These are phyloP conservation scores for Catostylus mosaicus DNA, from an alignment of 30 jellyfish, hydroid and myxozoan species.

Conservation along the genomic window DNA sequence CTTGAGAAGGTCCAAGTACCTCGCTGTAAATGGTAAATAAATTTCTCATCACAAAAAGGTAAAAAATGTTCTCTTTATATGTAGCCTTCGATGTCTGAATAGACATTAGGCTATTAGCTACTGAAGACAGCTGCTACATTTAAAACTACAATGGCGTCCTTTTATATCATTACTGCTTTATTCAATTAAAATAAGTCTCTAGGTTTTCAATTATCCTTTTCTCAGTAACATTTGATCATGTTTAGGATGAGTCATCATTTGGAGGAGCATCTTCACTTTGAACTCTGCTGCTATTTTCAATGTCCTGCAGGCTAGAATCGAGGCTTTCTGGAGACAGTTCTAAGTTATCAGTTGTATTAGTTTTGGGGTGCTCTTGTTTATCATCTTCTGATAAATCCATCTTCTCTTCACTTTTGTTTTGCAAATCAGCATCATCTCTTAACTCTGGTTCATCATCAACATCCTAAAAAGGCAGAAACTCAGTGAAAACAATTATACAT, in stretches of 20 bases:
- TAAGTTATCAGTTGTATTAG: constrained; percentile 24
- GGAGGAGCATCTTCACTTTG: constrained; percentile 35
- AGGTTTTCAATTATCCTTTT: no score
- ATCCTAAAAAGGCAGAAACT: constrained; percentile 38
- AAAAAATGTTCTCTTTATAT: not conserved
- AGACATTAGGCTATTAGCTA: not conserved
- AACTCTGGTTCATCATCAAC: constrained; percentile 67
- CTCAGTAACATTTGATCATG: not conserved
- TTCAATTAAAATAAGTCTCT: not conserved
- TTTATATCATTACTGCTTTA: not conserved
- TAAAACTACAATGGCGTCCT: not conserved
- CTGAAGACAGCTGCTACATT: not conserved
- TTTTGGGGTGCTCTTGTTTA: constrained; percentile 17
- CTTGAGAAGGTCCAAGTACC: no score
- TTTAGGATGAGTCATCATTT: constrained; percentile 33
- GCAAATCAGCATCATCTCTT: constrained; percentile 46
- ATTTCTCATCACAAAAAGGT: no score
- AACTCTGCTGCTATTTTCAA: constrained; percentile 25
- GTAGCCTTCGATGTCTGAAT: not conserved
- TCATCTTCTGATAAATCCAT: constrained; percentile 43
- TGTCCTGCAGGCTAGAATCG: constrained; percentile 56
- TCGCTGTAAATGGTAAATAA: no score
- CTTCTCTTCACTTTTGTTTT: constrained; percentile 45
- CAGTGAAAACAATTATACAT: no score
- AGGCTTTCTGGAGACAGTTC: constrained; percentile 48